Evolutionary conservation across 2,888 invertebrate species (phyloP), one percentile per base, ranked within the genome.

Genomic region (Polymixis flavicincta): DNA sequence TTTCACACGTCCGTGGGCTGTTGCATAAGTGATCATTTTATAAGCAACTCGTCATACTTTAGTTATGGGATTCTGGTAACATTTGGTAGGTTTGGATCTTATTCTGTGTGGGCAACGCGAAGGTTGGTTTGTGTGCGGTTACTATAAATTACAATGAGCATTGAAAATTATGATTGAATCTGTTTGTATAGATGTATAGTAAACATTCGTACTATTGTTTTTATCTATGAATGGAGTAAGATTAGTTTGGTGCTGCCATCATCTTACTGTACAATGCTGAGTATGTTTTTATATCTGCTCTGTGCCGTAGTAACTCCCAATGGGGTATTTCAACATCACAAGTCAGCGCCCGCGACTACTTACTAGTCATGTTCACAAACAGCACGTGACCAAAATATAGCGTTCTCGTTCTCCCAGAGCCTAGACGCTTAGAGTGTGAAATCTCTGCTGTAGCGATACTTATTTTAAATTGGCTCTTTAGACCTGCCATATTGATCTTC

Each of bases 1-100:
- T 94, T 93, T 94, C 93, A 87, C 91, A 90, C 90, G 90, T 86
- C 76, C 52, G 83, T 84, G 71, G 78, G 85, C 74, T 85, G 86
- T 93, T 91, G 88, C 92, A 84, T 92, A 93, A 92, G 72, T 81
- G 71, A 50, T 37, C 48, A 79, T 59, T 82, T 81, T 76, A 81
- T 81, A 76, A 81, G 37, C 61, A 65, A 61, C 82, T 84, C 73
- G 82, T 88, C 91, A 89, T 86, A 88, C 81, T 81, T 82, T 76
- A 82, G 74, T 85, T 74, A 83, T 82, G 71, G 60, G 65, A 80
- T 66, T 61, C 60, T 64, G 71, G 71, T 79, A 82, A 76, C 72
- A 70, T 71, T 76, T 76, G 6, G 37, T 37, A 37, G 6, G 74
- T n/a, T n/a, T 78, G 45, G 72, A 69, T 55, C 45, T 74, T 78